phyloP scores from a whole-genome alignment of 2,797 vertebrate species.

The Denticeps clupeoides region DNA sequence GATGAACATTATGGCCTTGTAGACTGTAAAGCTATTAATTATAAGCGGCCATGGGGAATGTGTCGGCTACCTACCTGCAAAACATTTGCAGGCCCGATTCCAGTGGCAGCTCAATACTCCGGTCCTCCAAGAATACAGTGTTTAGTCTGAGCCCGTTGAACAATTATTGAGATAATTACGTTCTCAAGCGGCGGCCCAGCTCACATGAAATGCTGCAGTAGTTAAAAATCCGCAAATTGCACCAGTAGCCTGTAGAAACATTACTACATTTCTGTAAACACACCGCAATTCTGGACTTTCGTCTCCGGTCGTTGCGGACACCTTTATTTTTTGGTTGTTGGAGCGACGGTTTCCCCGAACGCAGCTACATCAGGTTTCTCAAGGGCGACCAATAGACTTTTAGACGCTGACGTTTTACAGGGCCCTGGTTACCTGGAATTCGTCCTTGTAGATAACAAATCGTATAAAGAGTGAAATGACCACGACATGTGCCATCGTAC shows the following conservation, averaged over 20 bases:
- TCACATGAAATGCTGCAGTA: too few species aligned
- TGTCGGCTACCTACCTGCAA: constrained; percentile 64
- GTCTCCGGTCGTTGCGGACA: not conserved
- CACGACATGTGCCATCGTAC: constrained; percentile 29
- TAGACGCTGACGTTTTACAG: constrained; percentile 28
- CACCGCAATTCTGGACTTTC: too few species aligned
- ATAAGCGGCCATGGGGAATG: constrained; percentile 79
- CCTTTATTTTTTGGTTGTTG: constrained; percentile 18
- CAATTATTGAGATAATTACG: constrained; percentile 51
- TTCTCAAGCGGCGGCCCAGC: constrained; percentile 44
- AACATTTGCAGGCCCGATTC: constrained; percentile 71
- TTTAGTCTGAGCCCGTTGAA: constrained; percentile 39
- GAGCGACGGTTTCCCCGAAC: constrained; percentile 25
- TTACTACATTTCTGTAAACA: too few species aligned
- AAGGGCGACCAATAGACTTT: constrained; percentile 26
- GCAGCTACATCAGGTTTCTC: constrained; percentile 31
- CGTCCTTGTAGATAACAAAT: constrained; percentile 38
- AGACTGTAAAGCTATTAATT: constrained; percentile 95
- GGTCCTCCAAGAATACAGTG: constrained; percentile 55
- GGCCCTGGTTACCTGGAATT: constrained; percentile 31
- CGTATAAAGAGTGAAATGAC: constrained; percentile 30
- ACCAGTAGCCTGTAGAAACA: too few species aligned
- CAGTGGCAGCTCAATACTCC: constrained; percentile 55
- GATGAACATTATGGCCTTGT: constrained; percentile 99
- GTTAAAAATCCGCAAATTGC: too few species aligned